Evolutionary conservation across 2,113 vertebrate species (phyloP).

Genomic region (Phaethon lepturus): DNA sequence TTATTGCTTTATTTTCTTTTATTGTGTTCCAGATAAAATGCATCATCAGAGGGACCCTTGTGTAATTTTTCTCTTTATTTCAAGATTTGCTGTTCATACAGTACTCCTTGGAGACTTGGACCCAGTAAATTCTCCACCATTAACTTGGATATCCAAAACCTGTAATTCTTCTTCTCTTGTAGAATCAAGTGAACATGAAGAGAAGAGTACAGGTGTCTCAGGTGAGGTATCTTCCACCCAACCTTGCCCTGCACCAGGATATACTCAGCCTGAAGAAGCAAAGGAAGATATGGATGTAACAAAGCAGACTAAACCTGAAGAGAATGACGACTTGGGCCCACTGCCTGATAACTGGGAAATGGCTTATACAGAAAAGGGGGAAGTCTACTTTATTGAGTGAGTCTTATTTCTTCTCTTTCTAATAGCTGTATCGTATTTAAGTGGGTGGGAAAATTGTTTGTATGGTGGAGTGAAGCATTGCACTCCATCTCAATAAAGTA

Average conservation of each 20-base stretch:
- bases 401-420: slow-evolving; percentile 65
- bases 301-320: slow-evolving; percentile 85
- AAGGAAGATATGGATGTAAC: slow-evolving; percentile 85
- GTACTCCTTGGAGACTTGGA: background rate
- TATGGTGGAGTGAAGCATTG: background rate
- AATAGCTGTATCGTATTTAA: background rate
- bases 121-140: background rate
- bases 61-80: slow-evolving; percentile 1
- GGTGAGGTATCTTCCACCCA: slow-evolving; percentile 81
- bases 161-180: slow-evolving; percentile 44
- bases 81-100: background rate
- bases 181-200: slow-evolving; percentile 98
- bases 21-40: background rate
- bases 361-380: slow-evolving; percentile 98
- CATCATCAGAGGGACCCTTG: background rate
- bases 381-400: slow-evolving; percentile 99
- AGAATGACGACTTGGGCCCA: slow-evolving; percentile 88
- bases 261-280: slow-evolving; percentile 81
- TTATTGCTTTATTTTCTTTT: slow-evolving; percentile 33
- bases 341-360: slow-evolving; percentile 99
- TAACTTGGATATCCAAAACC: background rate
- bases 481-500: background rate
- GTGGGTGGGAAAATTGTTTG: background rate
- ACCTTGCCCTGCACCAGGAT: slow-evolving; percentile 83
- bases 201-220: slow-evolving; percentile 88